Evolutionary conservation across 1,140 invertebrate genomes (phyloP).

Genomic region (Aphis gossypii): DNA sequence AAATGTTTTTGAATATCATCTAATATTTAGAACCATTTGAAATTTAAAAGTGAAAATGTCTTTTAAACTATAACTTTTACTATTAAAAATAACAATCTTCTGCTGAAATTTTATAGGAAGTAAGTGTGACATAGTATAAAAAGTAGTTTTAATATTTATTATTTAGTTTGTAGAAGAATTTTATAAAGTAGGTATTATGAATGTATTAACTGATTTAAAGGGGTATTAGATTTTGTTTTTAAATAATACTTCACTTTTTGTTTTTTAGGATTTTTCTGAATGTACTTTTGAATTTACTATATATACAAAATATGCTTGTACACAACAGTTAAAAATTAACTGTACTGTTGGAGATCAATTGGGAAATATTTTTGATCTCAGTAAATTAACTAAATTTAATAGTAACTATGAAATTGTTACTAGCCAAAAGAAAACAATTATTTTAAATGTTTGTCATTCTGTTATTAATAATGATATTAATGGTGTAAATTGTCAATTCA

Average conservation of each 20-base stretch:
- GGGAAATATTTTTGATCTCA: conserved; percentile 39
- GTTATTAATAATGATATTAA: conserved; percentile 47
- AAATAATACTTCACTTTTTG: not conserved
- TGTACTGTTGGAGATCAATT: conserved; percentile 25
- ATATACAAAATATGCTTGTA: conserved; percentile 39
- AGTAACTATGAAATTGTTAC: conserved; percentile 27
- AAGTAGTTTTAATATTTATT: not conserved
- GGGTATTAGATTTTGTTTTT: not conserved
- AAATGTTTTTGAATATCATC: too few species aligned
- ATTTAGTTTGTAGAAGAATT: too few species aligned
- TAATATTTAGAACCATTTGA: not conserved
- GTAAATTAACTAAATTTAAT: conserved; percentile 24
- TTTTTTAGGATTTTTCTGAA: not conserved
- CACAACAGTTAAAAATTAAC: not conserved
- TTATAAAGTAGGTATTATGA: not conserved
- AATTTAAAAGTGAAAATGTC: not conserved
- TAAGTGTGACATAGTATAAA: too few species aligned
- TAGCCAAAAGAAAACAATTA: not conserved
- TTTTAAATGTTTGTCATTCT: conserved; percentile 54
- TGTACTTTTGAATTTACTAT: conserved; percentile 31
- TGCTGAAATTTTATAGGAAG: too few species aligned
- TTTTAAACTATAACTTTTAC: too few species aligned
- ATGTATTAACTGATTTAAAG: not conserved
- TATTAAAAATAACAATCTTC: too few species aligned
- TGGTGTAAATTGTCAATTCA: not conserved